Evolutionary conservation across 2,113 vertebrate species (phyloP).

Genomic region (Gavialis gangeticus): DNA sequence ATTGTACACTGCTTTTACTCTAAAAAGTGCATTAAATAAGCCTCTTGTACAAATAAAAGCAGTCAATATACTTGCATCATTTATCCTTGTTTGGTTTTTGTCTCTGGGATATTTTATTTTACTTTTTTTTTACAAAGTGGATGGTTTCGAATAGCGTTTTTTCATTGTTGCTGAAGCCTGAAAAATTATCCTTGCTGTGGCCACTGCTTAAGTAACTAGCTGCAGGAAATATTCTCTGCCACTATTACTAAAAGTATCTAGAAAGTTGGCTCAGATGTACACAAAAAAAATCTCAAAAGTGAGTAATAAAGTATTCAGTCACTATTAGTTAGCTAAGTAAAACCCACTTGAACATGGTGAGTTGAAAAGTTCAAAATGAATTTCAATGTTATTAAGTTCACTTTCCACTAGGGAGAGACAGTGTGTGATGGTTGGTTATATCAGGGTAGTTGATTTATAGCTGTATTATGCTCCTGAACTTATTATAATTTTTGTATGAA

Average conservation of each 20-base stretch:
- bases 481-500: neutral
- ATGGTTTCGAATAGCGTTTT: neutral
- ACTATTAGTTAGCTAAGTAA: neutral
- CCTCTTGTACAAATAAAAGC: neutral
- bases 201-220: neutral
- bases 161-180: neutral
- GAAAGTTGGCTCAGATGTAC: neutral
- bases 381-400: neutral
- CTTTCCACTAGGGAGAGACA: neutral
- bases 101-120: neutral
- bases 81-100: neutral
- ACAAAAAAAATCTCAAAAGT: neutral
- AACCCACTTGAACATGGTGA: neutral
- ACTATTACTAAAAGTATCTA: constrained; percentile 10
- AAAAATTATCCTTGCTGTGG: too few species aligned
- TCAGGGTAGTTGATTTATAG: neutral
- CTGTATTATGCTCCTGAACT: neutral
- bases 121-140: constrained; percentile 6
- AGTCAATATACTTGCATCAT: neutral
- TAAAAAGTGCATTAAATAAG: neutral
- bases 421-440: neutral
- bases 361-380: constrained; percentile 1
- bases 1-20: fast-evolving
- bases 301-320: neutral
- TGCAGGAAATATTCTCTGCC: constrained; percentile 12